phyloP scores from a whole-genome alignment of 2,888 invertebrate genomes.

The Lasioglossum oenotherae region DNA sequence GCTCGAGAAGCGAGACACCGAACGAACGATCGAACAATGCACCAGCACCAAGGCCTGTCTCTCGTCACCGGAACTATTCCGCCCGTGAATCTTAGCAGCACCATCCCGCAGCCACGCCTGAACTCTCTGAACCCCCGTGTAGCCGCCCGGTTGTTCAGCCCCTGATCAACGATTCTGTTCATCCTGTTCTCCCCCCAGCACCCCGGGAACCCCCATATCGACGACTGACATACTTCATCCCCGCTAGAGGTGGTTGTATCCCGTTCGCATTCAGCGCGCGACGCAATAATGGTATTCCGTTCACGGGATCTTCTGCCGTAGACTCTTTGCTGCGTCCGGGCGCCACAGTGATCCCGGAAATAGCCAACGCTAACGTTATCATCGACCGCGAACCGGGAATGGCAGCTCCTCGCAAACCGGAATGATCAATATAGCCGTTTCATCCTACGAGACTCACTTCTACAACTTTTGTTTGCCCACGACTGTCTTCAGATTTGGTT shows the following conservation, averaged over 20 bases:
- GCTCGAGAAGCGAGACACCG: constrained; percentile 17
- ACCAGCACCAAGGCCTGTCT: constrained; percentile 62
- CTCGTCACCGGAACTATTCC: constrained; percentile 23
- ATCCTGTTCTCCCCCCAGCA: not conserved
- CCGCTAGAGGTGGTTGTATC: not conserved
- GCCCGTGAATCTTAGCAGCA: constrained; percentile 32
- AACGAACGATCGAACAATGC: constrained; percentile 45
- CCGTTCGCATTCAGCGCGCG: not conserved
- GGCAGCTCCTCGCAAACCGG: not conserved
- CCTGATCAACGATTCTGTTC: not conserved
- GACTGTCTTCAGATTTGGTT: not conserved
- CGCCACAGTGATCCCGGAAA: not conserved
- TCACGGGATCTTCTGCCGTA: constrained; percentile 10
- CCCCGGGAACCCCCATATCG: not conserved
- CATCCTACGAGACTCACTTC: not conserved
- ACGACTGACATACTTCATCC: constrained; percentile 63
- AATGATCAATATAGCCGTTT: not conserved
- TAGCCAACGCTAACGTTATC: not conserved
- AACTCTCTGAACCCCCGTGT: not conserved
- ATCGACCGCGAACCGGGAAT: not conserved
- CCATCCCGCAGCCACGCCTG: not conserved
- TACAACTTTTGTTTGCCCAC: not conserved
- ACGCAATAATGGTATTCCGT: constrained; percentile 3
- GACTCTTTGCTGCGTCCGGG: not conserved
- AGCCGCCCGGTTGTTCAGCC: not conserved